These are phyloP conservation scores for Hylomyscus alleni DNA, from an alignment of 2,797 vertebrate genomes.

Conservation along the genomic window DNA sequence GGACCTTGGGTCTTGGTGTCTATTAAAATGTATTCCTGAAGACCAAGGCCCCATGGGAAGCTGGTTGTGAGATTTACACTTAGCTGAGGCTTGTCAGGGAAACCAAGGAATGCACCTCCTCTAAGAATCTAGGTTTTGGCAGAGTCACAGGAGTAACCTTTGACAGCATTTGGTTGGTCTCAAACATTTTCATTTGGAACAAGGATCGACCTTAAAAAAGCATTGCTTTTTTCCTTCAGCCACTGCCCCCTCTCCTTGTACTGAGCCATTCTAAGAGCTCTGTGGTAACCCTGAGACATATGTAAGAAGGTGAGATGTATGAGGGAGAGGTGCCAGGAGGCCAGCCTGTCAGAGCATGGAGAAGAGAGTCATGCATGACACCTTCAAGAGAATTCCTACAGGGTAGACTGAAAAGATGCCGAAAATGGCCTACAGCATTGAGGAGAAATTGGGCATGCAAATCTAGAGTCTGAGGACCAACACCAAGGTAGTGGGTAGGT, in stretches of 20 bases:
- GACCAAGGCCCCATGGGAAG: background rate
- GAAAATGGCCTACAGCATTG: background rate
- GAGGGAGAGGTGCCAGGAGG: background rate
- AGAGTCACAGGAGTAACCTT: background rate
- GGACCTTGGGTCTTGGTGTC: constrained; percentile 1
- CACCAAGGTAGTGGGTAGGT: background rate
- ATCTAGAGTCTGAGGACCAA: background rate
- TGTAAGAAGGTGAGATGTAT: background rate
- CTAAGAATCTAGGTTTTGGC: constrained; percentile 49
- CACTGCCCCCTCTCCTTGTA: background rate
- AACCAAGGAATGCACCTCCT: constrained; percentile 11
- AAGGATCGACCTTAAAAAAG: constrained; percentile 46
- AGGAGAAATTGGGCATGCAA: background rate
- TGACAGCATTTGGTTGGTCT: background rate
- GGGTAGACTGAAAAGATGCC: background rate
- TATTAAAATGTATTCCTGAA: background rate
- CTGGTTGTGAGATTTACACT: background rate
- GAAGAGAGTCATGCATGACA: background rate
- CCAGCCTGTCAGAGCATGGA: background rate
- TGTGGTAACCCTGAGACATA: background rate
- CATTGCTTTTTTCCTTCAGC: background rate
- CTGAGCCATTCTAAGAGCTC: background rate
- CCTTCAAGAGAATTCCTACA: background rate
- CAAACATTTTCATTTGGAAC: constrained; percentile 31
- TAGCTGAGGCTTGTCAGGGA: background rate